phyloP scores from a whole-genome alignment of 2,888 invertebrate genomes.

The Physocephala rufipes region DNA sequence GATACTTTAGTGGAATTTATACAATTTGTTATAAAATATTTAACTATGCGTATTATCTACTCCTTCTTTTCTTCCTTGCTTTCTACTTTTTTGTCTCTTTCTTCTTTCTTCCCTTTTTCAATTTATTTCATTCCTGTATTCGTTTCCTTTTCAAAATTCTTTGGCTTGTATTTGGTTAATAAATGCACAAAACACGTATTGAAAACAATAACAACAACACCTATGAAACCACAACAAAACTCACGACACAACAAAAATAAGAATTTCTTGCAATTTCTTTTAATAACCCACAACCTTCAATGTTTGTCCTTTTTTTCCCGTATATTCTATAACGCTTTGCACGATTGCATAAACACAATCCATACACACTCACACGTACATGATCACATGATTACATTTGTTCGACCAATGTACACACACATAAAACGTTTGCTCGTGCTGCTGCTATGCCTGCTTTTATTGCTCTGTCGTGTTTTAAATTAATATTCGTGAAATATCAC shows the following conservation, averaged over 20 bases:
- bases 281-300: constrained; percentile 15
- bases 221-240: constrained; percentile 34
- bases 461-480: no score
- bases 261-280: constrained; percentile 11
- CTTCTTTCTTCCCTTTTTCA: constrained; percentile 38
- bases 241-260: constrained; percentile 27
- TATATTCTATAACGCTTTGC: no score
- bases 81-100: constrained; percentile 44
- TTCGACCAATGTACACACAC: no score
- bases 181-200: constrained; percentile 29
- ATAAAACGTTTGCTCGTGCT: no score
- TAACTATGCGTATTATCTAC: constrained; percentile 36
- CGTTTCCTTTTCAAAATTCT: neutral
- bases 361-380: constrained; percentile 1
- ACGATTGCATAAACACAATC: neutral
- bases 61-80: constrained; percentile 45
- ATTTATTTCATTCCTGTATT: constrained; percentile 34
- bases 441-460: no score
- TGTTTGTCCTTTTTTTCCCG: no score
- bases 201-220: constrained; percentile 39
- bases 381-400: neutral
- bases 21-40: no score
- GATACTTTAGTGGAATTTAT: no score
- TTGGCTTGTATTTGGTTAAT: constrained; percentile 24
- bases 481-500: no score